Base-by-base conservation (phyloP, 2,888 invertebrate genomes). In the Drosophila emarginata region DNA sequence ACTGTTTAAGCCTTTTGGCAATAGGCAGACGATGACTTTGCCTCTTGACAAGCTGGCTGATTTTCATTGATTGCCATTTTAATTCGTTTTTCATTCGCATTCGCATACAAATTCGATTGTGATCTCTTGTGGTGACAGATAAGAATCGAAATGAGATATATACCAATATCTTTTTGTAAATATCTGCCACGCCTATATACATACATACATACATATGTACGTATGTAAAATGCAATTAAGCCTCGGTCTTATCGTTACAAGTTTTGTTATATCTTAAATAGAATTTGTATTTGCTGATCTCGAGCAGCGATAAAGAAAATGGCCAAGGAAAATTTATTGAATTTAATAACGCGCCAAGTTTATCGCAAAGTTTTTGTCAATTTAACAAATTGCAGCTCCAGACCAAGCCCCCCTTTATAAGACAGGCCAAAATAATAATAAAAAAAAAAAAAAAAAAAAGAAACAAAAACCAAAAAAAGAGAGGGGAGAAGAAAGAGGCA, bases 231-330 rank as follows among this genome's bases (percentile, higher is more conserved):
- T 45, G 56, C 85, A 85, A 85, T 85, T 85, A 81, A 77, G 21
- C 65, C 64, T 60, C n/a, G 72, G 57, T 56, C 67, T 64, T 78
- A 80, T 82, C 79, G 79, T 84, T 72, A 64, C 76, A 70, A 59
- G 54, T 57, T 63, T 37, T 54, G 50, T 65, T 60, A 11, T 82
- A 82, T 82, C 82, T 85, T 79, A 83, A 83, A 85, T 80, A 73
- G 86, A 85, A 87, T 87, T 84, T 84, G 84, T 84, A 80, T 87
- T 84, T 87, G 86, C 86, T 87, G 84, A 84, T 84, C 87, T 58
- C 54, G 62, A 18, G 40, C 26, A 18, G 32, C 40, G 81, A 77
- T 78, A 78, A 77, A 67, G 50, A 60, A 65, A 59, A 40, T 36
- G 64, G 53, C 28, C 62, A 21, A 39, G 56, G 56, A 53, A 80